Evolutionary conservation across 2,888 invertebrate species (phyloP), one percentile per base, ranked within the genome.

Genomic region (Cerastoderma edule): DNA sequence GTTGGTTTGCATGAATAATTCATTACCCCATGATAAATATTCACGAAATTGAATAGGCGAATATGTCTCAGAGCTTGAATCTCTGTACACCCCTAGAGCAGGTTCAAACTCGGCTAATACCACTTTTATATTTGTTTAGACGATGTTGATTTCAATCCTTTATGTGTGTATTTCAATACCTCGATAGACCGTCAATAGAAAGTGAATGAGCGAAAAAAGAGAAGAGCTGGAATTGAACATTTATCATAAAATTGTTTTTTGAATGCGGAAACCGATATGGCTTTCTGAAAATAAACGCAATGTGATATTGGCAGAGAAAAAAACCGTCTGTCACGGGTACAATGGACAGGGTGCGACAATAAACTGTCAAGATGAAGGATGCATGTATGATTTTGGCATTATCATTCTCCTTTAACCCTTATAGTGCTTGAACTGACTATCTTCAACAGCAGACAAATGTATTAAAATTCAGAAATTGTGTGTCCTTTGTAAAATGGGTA

Each of bases 191-290:
- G 35, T 60, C 60, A 60, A 60, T 60, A 22, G 39, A 60, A 39
- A 50, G 2, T 50, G 50, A 50, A 50, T n/a, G 24, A 22, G 1
- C 35, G 3, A 60, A 60, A 13, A 39, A 60, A 10, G 39, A 60
- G 56, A 60, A 73, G 13, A 60, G 44, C 67, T 72, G 63, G 32
- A 73, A 73, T 73, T 73, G 64, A 73, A 68, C 67, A 67, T 73
- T 68, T 67, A 67, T 73, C 64, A 73, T 39, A 35, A 60, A 60
- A 24, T 50, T 39, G 60, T 60, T 60, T 22, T 24, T 16, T 39
- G 39, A 35, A 60, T 24, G 8, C n/a, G 30, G 27, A 60, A 60
- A 60, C 2, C 10, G 60, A 39, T 35, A 60, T 24, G 35, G 24
- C 39, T 27, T 39, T 60, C 60, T 39, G 6, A 35, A 60, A 60